Conservation (phyloP, 2,113 vertebrate genomes). For the Epinephelus moara region DNA sequence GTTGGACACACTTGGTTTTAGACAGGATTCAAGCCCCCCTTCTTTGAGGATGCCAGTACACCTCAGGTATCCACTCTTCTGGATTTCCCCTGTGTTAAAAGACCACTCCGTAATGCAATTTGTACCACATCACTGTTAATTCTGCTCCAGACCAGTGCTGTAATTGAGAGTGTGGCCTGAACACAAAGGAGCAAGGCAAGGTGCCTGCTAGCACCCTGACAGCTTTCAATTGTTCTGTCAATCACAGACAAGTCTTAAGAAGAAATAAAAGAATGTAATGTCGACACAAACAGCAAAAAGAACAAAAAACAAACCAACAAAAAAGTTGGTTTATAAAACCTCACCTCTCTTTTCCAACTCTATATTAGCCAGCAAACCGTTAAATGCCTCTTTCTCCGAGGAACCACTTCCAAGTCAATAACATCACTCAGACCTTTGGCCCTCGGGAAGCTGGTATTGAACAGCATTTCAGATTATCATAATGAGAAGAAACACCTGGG, state of each 20-base stretch:
- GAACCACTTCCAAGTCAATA: conserved; percentile 71
- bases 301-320: background rate
- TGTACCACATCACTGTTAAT: conserved; percentile 25
- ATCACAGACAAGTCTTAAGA: conserved; percentile 1
- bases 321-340: background rate
- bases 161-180: conserved; percentile 51
- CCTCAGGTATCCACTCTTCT: background rate
- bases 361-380: conserved; percentile 14
- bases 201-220: background rate
- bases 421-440: conserved; percentile 61
- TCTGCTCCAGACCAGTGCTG: conserved; percentile 3
- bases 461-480: conserved; percentile 70
- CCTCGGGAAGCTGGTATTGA: conserved; percentile 48
- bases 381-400: conserved; percentile 55
- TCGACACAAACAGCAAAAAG: background rate
- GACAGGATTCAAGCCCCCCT: background rate
- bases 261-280: conserved; percentile 7
- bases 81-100: conserved; percentile 24
- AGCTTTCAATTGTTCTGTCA: conserved; percentile 33
- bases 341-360: background rate
- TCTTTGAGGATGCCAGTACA: background rate
- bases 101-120: conserved; percentile 33
- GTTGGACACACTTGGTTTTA: conserved; percentile 3
- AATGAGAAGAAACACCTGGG: conserved; percentile 68
- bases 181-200: conserved; percentile 39